These are phyloP conservation scores for human (Homo sapiens) DNA, from an alignment of 2,113 vertebrate genomes.

Conservation along the genomic window DNA sequence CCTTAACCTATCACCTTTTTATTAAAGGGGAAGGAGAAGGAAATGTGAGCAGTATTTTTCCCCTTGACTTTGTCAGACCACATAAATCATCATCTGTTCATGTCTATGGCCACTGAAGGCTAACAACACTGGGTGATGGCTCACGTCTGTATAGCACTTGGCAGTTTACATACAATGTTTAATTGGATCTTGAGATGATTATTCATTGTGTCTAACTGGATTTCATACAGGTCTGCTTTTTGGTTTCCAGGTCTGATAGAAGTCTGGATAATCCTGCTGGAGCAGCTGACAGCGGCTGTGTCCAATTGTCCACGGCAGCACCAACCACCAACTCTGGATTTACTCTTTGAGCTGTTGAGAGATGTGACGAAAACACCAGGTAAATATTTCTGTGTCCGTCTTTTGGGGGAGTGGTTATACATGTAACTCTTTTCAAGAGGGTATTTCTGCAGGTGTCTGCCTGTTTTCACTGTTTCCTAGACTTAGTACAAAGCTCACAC, in stretches of 20 bases:
- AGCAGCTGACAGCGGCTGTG: constrained; percentile 96
- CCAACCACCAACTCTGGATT: constrained; percentile 95
- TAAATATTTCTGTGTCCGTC: constrained; percentile 73
- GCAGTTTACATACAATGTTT: rapidly evolving
- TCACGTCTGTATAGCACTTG: rapidly evolving
- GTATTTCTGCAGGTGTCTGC: background rate
- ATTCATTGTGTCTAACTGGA: background rate
- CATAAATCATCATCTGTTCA: background rate
- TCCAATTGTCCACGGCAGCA: constrained; percentile 98
- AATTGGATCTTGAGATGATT: background rate
- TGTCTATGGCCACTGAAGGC: background rate
- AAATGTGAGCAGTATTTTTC: background rate
- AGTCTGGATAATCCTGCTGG: constrained; percentile 96
- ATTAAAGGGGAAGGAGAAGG: background rate
- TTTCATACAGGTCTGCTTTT: background rate
- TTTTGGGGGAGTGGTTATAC: background rate
- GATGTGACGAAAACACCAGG: constrained; percentile 93
- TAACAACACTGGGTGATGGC: background rate
- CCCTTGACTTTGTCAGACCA: background rate
- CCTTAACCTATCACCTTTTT: background rate
- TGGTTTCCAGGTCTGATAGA: constrained; percentile 93
- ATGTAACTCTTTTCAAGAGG: background rate
- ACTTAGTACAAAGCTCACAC: background rate
- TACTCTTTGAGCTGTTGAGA: constrained; percentile 94
- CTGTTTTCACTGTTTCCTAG: background rate